Percentiles rank a stretch among this genome's conserved stretches.
Conservation (phyloP, 2,888 invertebrate genomes). For the Psylliodes chrysocephalus region DNA sequence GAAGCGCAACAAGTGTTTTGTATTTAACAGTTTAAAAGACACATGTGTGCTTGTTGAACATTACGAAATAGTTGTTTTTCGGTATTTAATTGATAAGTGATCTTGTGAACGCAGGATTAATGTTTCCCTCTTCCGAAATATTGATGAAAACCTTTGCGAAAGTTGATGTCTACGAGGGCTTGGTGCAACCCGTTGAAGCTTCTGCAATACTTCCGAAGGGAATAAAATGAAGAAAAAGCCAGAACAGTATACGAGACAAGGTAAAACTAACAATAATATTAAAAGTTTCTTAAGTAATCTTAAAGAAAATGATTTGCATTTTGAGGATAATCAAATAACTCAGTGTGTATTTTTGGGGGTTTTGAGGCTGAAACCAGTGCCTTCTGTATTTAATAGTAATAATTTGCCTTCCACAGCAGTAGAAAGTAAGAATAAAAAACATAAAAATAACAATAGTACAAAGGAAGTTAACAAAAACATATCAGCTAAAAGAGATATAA, state of each 20-base stretch:
- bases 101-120: conserved; percentile 23
- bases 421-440: conserved; percentile 30
- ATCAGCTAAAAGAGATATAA: conserved; percentile 32
- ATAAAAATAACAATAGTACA: conserved; percentile 37
- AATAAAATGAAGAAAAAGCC: conserved; percentile 48
- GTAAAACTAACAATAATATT: conserved; percentile 45
- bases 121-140: conserved; percentile 25
- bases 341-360: conserved; percentile 53
- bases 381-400: conserved; percentile 43
- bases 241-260: conserved; percentile 41
- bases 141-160: conserved; percentile 30
- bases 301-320: conserved; percentile 46
- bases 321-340: conserved; percentile 48
- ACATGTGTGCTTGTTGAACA: conserved; percentile 43
- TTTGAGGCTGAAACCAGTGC: conserved; percentile 50
- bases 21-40: conserved; percentile 46
- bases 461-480: conserved; percentile 39
- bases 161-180: conserved; percentile 37
- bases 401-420: conserved; percentile 29
- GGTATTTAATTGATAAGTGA: conserved; percentile 12
- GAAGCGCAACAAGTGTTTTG: conserved; percentile 57
- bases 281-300: conserved; percentile 45
- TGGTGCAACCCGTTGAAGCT: conserved; percentile 37
- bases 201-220: conserved; percentile 25
- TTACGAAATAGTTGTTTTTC: conserved; percentile 17